Base-by-base conservation (phyloP, 64 coral and sea anemone genomes). In the Orbicella faveolata region DNA sequence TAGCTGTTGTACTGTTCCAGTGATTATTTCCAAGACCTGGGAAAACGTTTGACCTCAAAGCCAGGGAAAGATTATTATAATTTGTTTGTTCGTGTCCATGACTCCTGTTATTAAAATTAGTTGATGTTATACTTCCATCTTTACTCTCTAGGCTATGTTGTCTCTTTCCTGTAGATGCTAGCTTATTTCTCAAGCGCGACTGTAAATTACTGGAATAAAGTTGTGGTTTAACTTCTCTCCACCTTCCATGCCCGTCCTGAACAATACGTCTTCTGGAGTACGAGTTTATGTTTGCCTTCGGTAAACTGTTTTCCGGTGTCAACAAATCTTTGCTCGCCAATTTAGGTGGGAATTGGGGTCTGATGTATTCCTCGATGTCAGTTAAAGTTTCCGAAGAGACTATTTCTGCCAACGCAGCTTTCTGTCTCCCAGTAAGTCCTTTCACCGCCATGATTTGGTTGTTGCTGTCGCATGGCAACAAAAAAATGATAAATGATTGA, bases 331-430 rank as follows among this genome's bases (percentile, higher is more conserved):
- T 17, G 64, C 21, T 52, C 34, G 53, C 66, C 77, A 88, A 35
- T 36, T 87, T 19, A 34, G 78, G 79, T 36, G 83, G 88, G 79
- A 97, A 97, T 21, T 90, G 75, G 30, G 95, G 95, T 19, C 82
- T 86, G 55, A 97, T 80, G 41, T 88, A 97, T 83, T 97, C 92
- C 52, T 97, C 95, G 18, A 97, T 97, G 51, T 97, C 95, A 12
- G 33, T 26, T 54, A 97, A 48, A 25, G 95, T 97, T n/a, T 97
- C 92, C n/a, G 88, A 78, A 17, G 88, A 41, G 15, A 97, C 95
- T 36, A 97, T 91, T 84, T 91, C 33, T 21, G 95, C 92, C 52
- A 97, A 86, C n/a, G 92, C 95, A 83, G 83, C 63, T 82, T 87
- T 87, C 79, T 76, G 74, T 54, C 26, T 54, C 7, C 16, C 75